Percentiles rank a stretch among this genome's conserved stretches.
phyloP scores from a whole-genome alignment of 92 coral and sea anemone genomes.

The Heteractis magnifica region DNA sequence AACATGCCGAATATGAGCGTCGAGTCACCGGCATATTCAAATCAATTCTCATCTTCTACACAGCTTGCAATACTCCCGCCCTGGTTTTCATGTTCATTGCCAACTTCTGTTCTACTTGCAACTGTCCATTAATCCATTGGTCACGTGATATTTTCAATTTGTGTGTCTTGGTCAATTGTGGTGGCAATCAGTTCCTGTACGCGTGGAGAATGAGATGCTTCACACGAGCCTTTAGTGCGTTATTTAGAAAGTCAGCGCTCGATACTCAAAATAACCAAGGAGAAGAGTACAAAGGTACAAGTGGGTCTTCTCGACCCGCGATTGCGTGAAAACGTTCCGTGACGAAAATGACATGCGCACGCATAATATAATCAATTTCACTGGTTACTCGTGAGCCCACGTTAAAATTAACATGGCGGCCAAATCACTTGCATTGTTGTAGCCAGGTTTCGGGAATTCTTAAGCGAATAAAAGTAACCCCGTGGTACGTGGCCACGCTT shows the following conservation, averaged over 20 bases:
- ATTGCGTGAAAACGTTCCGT: no score
- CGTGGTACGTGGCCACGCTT: no score
- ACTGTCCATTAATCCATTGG: constrained; percentile 82
- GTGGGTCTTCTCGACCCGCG: no score
- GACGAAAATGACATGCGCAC: no score
- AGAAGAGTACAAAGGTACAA: not conserved
- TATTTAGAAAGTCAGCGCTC: constrained; percentile 1
- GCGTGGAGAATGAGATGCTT: constrained; percentile 84
- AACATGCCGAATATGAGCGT: constrained; percentile 38
- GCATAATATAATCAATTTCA: no score
- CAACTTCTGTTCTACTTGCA: constrained; percentile 74
- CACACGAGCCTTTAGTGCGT: constrained; percentile 59
- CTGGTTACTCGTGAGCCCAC: no score
- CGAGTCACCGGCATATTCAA: constrained; percentile 64
- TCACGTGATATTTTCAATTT: constrained; percentile 75
- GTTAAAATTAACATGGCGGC: no score
- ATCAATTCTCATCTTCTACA: constrained; percentile 59
- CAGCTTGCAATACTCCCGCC: constrained; percentile 71
- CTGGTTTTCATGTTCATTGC: constrained; percentile 73
- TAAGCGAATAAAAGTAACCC: no score
- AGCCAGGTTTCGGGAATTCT: no score
- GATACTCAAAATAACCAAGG: not conserved
- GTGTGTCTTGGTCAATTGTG: constrained; percentile 67
- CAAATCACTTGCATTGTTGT: no score
- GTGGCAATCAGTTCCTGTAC: constrained; percentile 83